These are phyloP conservation scores for Acropora yongei DNA, from an alignment of 64 coral and sea anemone species.

Conservation along the genomic window DNA sequence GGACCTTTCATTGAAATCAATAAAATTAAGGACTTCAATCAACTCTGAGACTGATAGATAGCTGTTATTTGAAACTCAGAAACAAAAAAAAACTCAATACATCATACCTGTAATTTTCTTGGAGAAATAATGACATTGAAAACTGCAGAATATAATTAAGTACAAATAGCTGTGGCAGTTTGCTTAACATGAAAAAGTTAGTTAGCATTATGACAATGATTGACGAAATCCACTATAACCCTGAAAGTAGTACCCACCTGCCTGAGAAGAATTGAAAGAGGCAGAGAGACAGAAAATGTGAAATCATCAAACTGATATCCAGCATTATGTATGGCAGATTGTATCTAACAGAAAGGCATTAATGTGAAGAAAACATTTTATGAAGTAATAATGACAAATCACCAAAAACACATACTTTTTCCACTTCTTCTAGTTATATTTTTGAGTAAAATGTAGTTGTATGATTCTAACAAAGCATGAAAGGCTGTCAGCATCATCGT, in stretches of 20 bases:
- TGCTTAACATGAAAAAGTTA: not conserved
- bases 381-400: too few relatives aligned
- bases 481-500: too few relatives aligned
- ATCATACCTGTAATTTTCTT: constrained; percentile 79
- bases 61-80: too few relatives aligned
- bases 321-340: constrained; percentile 44
- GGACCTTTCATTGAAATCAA: too few relatives aligned
- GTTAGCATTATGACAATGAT: not conserved
- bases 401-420: too few relatives aligned
- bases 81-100: too few relatives aligned
- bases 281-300: constrained; percentile 61
- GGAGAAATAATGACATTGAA: constrained; percentile 65
- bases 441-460: too few relatives aligned
- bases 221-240: not conserved
- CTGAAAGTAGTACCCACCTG: constrained; percentile 37
- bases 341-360: constrained; percentile 41
- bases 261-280: constrained; percentile 36
- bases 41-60: too few relatives aligned
- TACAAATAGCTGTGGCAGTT: too few relatives aligned
- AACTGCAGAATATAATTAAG: constrained; percentile 27
- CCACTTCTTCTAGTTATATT: too few relatives aligned
- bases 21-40: too few relatives aligned
- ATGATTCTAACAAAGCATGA: too few relatives aligned
- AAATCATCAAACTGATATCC: constrained; percentile 66
- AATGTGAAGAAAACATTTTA: not conserved